Conservation (phyloP, 2,797 vertebrate species). For the Echiichthys vipera region DNA sequence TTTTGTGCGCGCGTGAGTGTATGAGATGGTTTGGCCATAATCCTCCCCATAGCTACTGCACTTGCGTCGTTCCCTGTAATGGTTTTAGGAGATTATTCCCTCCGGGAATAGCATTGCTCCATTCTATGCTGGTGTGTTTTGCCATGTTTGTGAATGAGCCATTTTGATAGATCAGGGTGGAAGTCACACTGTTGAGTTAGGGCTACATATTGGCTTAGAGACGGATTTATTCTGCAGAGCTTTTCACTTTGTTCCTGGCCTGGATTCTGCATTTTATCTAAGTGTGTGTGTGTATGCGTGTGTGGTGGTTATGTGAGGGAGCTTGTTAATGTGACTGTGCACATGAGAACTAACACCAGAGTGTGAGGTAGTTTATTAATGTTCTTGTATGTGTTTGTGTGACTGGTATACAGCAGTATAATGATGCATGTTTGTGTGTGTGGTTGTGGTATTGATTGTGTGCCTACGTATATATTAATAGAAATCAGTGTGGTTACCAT, state of each 20-base stretch:
- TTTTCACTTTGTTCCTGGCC: constrained; percentile 67
- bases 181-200: constrained; percentile 63
- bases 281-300: background rate
- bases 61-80: constrained; percentile 83
- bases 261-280: constrained; percentile 53
- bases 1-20: constrained; percentile 8
- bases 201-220: constrained; percentile 76
- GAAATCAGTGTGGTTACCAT: background rate
- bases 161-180: constrained; percentile 67
- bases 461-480: background rate
- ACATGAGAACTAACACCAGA: constrained; percentile 11
- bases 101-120: constrained; percentile 77
- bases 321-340: constrained; percentile 3
- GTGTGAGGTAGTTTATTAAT: constrained; percentile 23
- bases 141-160: constrained; percentile 79
- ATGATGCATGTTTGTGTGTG: background rate
- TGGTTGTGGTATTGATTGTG: background rate
- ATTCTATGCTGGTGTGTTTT: constrained; percentile 59
- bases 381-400: background rate
- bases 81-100: constrained; percentile 85
- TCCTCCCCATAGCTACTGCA: constrained; percentile 75
- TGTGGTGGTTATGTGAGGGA: background rate
- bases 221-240: constrained; percentile 72
- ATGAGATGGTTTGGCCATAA: constrained; percentile 64
- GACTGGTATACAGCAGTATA: background rate